Evolutionary conservation across 2,797 vertebrate species (phyloP).

Genomic region (Odontamblyopus rebecca): DNA sequence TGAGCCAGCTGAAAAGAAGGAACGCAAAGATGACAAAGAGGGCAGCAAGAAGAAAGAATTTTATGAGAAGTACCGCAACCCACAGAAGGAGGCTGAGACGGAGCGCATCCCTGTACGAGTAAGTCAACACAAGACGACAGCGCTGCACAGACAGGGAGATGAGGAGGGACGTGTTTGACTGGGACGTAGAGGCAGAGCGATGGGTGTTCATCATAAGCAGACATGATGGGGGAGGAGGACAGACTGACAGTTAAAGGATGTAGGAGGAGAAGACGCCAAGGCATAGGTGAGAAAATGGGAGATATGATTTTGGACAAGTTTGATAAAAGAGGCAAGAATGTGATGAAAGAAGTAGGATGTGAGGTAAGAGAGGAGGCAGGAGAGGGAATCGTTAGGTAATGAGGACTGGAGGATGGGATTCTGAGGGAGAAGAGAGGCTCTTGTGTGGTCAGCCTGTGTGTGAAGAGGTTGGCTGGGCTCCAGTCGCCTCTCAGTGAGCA

Average conservation of each 20-base stretch:
- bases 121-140: constrained; percentile 56
- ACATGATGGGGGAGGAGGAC: constrained; percentile 46
- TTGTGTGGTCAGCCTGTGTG: constrained; percentile 78
- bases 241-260: constrained; percentile 52
- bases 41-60: constrained; percentile 91
- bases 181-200: constrained; percentile 26
- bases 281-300: constrained; percentile 52
- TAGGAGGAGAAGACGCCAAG: constrained; percentile 45
- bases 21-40: constrained; percentile 92
- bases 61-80: constrained; percentile 97
- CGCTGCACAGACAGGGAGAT: constrained; percentile 16
- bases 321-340: constrained; percentile 48
- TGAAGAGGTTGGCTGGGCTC: constrained; percentile 76
- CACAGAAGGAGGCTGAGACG: constrained; percentile 93
- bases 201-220: constrained; percentile 49
- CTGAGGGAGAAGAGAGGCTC: constrained; percentile 74
- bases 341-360: constrained; percentile 34
- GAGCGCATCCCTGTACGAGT: constrained; percentile 91
- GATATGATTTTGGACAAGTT: constrained; percentile 41
- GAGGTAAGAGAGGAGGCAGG: constrained; percentile 53
- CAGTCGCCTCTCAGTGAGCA: constrained; percentile 78
- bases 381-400: constrained; percentile 71
- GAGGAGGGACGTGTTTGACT: constrained; percentile 23
- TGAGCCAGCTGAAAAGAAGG: constrained; percentile 95
- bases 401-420: constrained; percentile 69